These are phyloP conservation scores for Rhyacophila evoluta DNA, from an alignment of 2,888 invertebrate genomes.

Conservation along the genomic window DNA sequence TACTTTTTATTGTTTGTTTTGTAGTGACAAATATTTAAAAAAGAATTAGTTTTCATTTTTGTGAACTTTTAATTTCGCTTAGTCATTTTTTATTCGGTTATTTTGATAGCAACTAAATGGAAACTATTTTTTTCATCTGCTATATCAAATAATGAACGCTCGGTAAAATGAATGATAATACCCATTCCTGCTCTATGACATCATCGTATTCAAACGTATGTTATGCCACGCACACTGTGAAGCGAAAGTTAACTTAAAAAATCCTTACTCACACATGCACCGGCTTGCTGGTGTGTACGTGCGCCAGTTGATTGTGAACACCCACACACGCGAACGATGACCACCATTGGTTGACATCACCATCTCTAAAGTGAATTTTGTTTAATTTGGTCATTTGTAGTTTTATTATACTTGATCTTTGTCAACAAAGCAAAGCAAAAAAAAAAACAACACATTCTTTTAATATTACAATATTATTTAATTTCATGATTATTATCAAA, in stretches of 20 bases:
- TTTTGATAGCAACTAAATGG: background rate
- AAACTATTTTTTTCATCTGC: background rate
- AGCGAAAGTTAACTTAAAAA: slow-evolving; percentile 12
- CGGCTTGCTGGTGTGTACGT: background rate
- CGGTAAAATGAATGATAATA: background rate
- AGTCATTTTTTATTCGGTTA: too few species aligned
- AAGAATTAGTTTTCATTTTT: too few species aligned
- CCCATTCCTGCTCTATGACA: slow-evolving; percentile 1
- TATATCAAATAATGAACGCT: background rate
- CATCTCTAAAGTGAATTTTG: background rate
- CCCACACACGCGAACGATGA: slow-evolving; percentile 3
- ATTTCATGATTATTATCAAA: too few species aligned
- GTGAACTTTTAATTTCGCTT: too few species aligned
- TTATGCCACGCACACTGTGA: background rate
- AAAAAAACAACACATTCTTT: too few species aligned
- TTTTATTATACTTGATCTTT: background rate
- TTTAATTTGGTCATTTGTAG: slow-evolving; percentile 14
- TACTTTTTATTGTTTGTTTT: too few species aligned
- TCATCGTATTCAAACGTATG: background rate
- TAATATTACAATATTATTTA: too few species aligned
- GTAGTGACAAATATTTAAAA: too few species aligned
- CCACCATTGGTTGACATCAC: slow-evolving; percentile 19
- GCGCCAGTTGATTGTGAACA: background rate
- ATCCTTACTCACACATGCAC: background rate
- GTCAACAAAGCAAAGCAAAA: too few species aligned